These are phyloP conservation scores for Calliphora vomitoria DNA, from an alignment of 2,888 invertebrate genomes.

Conservation along the genomic window DNA sequence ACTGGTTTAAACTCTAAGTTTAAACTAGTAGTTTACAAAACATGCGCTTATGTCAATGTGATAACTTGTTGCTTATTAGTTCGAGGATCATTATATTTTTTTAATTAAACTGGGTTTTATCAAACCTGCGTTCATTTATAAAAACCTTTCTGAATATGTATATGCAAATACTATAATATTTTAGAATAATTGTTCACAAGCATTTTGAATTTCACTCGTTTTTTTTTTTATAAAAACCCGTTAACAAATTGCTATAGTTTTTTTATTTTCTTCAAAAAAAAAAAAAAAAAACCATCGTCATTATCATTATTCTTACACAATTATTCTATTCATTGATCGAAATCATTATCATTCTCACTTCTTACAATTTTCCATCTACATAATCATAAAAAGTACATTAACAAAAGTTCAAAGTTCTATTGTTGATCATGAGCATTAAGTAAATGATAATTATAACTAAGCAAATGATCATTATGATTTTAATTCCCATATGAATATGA, in stretches of 20 bases:
- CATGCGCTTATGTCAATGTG: no score
- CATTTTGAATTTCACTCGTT: no score
- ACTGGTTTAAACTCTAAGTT: no score
- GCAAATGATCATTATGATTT: background rate
- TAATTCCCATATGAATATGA: background rate
- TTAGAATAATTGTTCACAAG: no score
- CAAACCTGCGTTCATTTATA: no score
- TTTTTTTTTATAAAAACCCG: background rate
- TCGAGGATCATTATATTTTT: no score
- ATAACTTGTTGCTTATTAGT: no score
- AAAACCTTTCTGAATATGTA: no score
- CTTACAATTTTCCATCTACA: constrained; percentile 7
- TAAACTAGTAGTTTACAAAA: no score
- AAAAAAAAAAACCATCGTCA: background rate
- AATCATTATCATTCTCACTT: background rate
- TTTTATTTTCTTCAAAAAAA: background rate
- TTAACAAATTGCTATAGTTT: background rate
- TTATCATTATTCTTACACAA: constrained; percentile 10
- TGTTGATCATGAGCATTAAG: background rate
- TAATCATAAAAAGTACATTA: background rate
- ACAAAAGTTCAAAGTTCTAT: constrained; percentile 30
- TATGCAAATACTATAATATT: no score
- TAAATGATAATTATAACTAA: background rate
- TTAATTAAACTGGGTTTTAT: no score
- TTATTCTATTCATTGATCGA: constrained; percentile 40